Evolutionary conservation across 2,888 invertebrate genomes (phyloP).

Genomic region (Elmis aenea): DNA sequence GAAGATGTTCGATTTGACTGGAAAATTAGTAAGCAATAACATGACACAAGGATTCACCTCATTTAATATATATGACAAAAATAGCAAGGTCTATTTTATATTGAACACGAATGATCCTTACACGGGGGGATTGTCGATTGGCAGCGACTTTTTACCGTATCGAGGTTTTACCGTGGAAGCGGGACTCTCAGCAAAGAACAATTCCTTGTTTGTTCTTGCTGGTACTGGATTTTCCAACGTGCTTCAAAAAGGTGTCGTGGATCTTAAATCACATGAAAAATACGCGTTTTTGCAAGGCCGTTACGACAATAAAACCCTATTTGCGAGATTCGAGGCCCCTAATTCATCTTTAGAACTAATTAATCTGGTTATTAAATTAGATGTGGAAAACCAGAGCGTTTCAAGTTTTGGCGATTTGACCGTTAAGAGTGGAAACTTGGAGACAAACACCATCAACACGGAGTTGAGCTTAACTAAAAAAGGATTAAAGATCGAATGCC

Average conservation of each 20-base stretch:
- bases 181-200: background rate
- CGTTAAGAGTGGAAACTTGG: no score
- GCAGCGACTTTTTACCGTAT: conserved; percentile 6
- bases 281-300: conserved; percentile 6
- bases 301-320: conserved; percentile 1
- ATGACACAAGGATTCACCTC: conserved; percentile 3
- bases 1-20: background rate
- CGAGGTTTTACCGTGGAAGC: conserved; percentile 6
- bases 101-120: conserved; percentile 5
- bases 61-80: background rate
- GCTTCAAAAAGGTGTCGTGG: conserved; percentile 5
- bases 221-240: conserved; percentile 6
- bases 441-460: no score
- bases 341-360: conserved; percentile 1
- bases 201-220: conserved; percentile 6
- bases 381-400: no score
- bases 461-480: no score
- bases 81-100: conserved; percentile 5
- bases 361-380: no score
- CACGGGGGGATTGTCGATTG: conserved; percentile 3
- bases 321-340: conserved; percentile 8
- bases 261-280: conserved; percentile 4
- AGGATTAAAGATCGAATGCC: no score
- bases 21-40: conserved; percentile 3
- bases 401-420: no score